Conservation (phyloP, 1,140 invertebrate genomes). For the Myzus persicae region DNA sequence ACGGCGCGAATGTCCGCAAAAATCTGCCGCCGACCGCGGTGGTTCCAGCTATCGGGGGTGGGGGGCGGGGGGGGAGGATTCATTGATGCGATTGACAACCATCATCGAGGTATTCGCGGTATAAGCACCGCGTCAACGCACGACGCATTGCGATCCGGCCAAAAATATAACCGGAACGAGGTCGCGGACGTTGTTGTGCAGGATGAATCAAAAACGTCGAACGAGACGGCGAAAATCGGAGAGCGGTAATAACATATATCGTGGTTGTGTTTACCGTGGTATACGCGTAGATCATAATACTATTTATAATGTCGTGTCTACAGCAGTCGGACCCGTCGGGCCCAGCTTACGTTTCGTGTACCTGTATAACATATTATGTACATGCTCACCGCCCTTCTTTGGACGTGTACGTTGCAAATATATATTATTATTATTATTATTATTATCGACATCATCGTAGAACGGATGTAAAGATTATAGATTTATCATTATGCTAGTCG, state of each 20-base stretch:
- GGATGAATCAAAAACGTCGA: not conserved
- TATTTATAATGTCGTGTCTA: not conserved
- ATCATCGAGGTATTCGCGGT: not conserved
- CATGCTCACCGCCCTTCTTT: not conserved
- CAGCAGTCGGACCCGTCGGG: not conserved
- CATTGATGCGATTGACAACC: not conserved
- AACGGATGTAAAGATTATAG: not conserved
- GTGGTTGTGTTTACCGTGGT: not conserved
- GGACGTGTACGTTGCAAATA: not conserved
- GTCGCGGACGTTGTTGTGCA: not conserved
- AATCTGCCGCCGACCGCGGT: not conserved
- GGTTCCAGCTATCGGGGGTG: not conserved
- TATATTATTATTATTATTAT: not conserved
- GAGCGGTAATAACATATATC: not conserved
- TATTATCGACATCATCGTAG: not conserved
- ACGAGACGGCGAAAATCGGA: not conserved
- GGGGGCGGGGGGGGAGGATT: no score
- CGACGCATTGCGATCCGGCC: not conserved
- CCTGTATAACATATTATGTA: not conserved
- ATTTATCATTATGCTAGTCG: not conserved
- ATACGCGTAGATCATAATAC: constrained; percentile 1
- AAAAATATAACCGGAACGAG: not conserved
- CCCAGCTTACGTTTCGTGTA: not conserved
- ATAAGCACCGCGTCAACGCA: not conserved
- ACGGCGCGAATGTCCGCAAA: not conserved